Percentiles rank a stretch among this genome's conserved stretches.
These are phyloP conservation scores for Meta bourneti DNA, from an alignment of 2,888 invertebrate species.

Conservation along the genomic window DNA sequence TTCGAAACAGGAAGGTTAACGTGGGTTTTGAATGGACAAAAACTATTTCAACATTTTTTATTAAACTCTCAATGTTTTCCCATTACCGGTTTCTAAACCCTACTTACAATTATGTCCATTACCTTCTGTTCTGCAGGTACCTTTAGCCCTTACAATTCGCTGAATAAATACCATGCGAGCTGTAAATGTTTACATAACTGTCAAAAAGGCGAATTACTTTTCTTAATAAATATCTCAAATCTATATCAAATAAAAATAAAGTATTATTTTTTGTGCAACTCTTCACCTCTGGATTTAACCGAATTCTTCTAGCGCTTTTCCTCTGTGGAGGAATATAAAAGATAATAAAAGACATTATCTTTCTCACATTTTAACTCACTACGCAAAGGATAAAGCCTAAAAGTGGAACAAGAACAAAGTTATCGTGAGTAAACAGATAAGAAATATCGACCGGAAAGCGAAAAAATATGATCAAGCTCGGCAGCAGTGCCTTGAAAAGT, in stretches of 20 bases:
- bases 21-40: too few species aligned
- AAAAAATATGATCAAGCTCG: slow-evolving; percentile 22
- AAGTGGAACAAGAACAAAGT: slow-evolving; percentile 29
- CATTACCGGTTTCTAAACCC: too few species aligned
- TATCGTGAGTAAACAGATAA: slow-evolving; percentile 48
- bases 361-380: slow-evolving; percentile 12
- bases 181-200: too few species aligned
- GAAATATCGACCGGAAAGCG: slow-evolving; percentile 22
- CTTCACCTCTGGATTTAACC: not conserved
- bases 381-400: slow-evolving; percentile 8
- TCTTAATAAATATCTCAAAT: not conserved
- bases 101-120: too few species aligned
- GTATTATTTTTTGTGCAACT: not conserved
- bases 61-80: too few species aligned
- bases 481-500: not conserved
- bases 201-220: too few species aligned
- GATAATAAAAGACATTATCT: slow-evolving; percentile 4
- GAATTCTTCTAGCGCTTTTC: not conserved
- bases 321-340: not conserved
- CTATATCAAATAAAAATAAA: not conserved
- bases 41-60: too few species aligned
- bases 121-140: too few species aligned
- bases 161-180: too few species aligned
- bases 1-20: too few species aligned
- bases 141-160: too few species aligned